Percentiles rank a stretch among this genome's conserved stretches.
phyloP scores from a whole-genome alignment of 1,140 invertebrate genomes.

The Drosophila insularis region DNA sequence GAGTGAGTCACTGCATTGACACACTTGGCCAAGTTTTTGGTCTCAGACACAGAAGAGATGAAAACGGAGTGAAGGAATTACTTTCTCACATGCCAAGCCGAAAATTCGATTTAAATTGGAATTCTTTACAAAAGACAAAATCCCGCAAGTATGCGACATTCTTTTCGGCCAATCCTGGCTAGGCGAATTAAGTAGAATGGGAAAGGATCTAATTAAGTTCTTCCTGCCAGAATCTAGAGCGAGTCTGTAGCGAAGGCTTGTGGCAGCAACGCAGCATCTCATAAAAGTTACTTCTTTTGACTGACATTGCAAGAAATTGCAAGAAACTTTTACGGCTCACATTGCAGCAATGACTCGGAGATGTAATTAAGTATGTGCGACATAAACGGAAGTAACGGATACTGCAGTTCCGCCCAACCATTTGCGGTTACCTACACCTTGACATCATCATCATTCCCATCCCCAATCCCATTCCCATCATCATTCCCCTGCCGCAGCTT shows the following conservation, averaged over 20 bases:
- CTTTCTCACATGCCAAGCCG: slow-evolving; percentile 62
- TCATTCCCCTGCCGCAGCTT: not conserved
- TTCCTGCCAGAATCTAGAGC: slow-evolving; percentile 38
- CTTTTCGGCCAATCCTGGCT: slow-evolving; percentile 18
- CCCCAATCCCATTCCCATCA: too few species aligned
- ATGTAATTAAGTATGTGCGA: slow-evolving; percentile 72
- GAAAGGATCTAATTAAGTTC: slow-evolving; percentile 67
- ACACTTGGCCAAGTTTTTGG: slow-evolving; percentile 61
- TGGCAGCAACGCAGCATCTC: slow-evolving; percentile 36
- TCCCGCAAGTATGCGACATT: slow-evolving; percentile 21
- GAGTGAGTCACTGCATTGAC: slow-evolving; percentile 70
- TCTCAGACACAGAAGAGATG: slow-evolving; percentile 39
- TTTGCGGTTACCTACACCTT: slow-evolving; percentile 37
- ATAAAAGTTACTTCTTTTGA: slow-evolving; percentile 67
- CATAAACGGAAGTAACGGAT: slow-evolving; percentile 42
- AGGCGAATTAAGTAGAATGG: slow-evolving; percentile 34
- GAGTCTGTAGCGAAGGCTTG: not conserved
- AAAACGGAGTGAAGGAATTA: slow-evolving; percentile 38
- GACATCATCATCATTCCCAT: not conserved
- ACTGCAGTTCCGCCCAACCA: slow-evolving; percentile 4
- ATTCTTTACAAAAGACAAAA: slow-evolving; percentile 49
- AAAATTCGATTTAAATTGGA: slow-evolving; percentile 80
- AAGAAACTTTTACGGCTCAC: slow-evolving; percentile 52
- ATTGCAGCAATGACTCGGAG: slow-evolving; percentile 38
- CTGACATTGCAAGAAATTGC: slow-evolving; percentile 55